Evolutionary conservation across 1,140 invertebrate species (phyloP).

Genomic region (Lordiphosa stackelbergi): DNA sequence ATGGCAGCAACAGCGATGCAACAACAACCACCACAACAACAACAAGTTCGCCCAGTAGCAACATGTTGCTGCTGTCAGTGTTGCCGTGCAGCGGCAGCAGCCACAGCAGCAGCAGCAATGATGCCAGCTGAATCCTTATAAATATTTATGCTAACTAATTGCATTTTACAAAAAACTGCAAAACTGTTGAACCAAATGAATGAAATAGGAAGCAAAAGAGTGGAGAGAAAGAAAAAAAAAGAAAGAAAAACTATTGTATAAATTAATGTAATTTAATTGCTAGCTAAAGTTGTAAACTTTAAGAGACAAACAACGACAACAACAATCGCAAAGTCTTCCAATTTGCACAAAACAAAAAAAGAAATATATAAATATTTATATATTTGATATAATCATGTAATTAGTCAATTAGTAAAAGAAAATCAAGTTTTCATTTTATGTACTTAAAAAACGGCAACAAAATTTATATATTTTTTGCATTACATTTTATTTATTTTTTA

Average conservation of each 20-base stretch:
- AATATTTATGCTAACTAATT: conserved; percentile 50
- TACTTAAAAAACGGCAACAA: conserved; percentile 41
- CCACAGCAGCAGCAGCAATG: conserved; percentile 7
- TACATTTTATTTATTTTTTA: conserved; percentile 61
- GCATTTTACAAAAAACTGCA: conserved; percentile 58
- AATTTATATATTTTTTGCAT: conserved; percentile 45
- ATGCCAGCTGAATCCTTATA: conserved; percentile 47
- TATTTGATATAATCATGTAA: conserved; percentile 45
- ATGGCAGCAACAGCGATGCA: conserved; percentile 26
- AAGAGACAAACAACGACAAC: conserved; percentile 39
- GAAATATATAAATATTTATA: conserved; percentile 33
- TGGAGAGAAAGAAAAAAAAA: conserved; percentile 3
- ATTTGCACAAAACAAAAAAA: conserved; percentile 42
- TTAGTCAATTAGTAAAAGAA: conserved; percentile 48
- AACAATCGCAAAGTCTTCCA: conserved; percentile 72
- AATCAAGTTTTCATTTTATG: conserved; percentile 48
- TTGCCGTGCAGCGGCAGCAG: conserved; percentile 45
- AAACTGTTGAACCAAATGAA: conserved; percentile 68
- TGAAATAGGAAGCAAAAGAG: conserved; percentile 12
- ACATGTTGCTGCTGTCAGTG: conserved; percentile 55
- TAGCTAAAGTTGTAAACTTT: conserved; percentile 63
- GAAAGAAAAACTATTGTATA: conserved; percentile 3
- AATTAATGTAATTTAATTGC: conserved; percentile 42
- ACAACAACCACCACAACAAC: conserved; percentile 28
- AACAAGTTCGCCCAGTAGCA: conserved; percentile 43